Percentiles rank a stretch among this genome's conserved stretches.
Evolutionary conservation across 2,113 vertebrate genomes (phyloP).

Genomic region (Nannobrachium achirus): DNA sequence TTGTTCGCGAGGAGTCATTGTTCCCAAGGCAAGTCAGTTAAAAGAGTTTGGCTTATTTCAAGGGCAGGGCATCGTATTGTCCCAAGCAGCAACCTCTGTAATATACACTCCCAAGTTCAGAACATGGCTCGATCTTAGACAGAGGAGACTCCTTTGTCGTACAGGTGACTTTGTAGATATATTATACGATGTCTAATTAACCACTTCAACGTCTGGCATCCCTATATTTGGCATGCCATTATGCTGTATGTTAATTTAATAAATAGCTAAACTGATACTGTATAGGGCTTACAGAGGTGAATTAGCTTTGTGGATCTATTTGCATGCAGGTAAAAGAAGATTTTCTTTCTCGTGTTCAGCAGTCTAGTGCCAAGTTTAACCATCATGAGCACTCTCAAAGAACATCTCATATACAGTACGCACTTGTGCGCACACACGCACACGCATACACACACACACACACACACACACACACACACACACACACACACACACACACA

Average conservation of each 20-base stretch:
- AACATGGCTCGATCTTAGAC: neutral
- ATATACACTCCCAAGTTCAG: neutral
- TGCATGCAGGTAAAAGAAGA: too few species aligned
- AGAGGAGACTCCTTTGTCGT: neutral
- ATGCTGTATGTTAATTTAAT: too few species aligned
- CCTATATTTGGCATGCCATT: too few species aligned
- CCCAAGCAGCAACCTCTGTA: neutral
- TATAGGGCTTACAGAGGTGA: neutral
- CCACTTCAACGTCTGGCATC: too few species aligned
- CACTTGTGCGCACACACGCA: neutral
- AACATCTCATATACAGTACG: slow-evolving; percentile 5
- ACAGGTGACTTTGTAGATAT: neutral
- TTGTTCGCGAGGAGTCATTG: slow-evolving; percentile 34
- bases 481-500: too few species aligned
- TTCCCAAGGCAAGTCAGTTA: slow-evolving; percentile 17
- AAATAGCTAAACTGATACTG: too few species aligned
- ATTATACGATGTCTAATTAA: neutral
- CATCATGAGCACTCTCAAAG: slow-evolving; percentile 15
- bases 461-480: too few species aligned
- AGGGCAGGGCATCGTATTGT: slow-evolving; percentile 2
- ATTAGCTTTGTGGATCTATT: neutral
- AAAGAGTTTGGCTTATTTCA: slow-evolving; percentile 9
- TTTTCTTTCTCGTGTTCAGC: too few species aligned
- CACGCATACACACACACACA: too few species aligned
- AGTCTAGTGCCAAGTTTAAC: too few species aligned